Evolutionary conservation across 2,113 vertebrate species (phyloP).

Genomic region (Dicrurus megarhynchus): DNA sequence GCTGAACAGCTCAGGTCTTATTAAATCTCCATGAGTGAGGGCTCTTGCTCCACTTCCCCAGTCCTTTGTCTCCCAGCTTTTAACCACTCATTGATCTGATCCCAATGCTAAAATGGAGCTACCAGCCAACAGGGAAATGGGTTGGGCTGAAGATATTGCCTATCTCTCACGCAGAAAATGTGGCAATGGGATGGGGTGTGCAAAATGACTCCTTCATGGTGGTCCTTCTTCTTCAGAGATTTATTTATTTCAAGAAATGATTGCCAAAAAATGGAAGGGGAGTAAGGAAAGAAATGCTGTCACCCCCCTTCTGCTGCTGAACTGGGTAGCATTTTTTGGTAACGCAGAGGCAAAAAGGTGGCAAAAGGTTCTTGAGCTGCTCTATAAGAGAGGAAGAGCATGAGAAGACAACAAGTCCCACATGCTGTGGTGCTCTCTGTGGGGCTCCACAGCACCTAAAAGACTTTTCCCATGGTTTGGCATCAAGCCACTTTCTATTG

Average conservation of each 20-base stretch:
- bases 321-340: not conserved
- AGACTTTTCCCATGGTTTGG: not conserved
- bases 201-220: not conserved
- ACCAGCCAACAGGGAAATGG: not conserved
- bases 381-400: not conserved
- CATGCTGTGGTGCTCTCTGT: not conserved
- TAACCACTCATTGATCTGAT: not conserved
- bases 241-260: not conserved
- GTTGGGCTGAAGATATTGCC: not conserved
- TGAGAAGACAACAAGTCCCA: not conserved
- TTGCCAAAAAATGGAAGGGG: not conserved
- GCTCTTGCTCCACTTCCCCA: not conserved
- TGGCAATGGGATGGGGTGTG: not conserved
- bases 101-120: not conserved
- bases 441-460: not conserved
- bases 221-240: not conserved
- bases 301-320: not conserved
- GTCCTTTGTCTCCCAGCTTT: not conserved
- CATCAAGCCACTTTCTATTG: not conserved
- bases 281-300: not conserved
- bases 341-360: not conserved
- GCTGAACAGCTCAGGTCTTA: not conserved
- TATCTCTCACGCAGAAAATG: not conserved
- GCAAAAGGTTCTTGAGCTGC: not conserved
- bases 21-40: not conserved